Base-by-base conservation (phyloP, 2,113 vertebrate species). In the Chaetodon auriga region DNA sequence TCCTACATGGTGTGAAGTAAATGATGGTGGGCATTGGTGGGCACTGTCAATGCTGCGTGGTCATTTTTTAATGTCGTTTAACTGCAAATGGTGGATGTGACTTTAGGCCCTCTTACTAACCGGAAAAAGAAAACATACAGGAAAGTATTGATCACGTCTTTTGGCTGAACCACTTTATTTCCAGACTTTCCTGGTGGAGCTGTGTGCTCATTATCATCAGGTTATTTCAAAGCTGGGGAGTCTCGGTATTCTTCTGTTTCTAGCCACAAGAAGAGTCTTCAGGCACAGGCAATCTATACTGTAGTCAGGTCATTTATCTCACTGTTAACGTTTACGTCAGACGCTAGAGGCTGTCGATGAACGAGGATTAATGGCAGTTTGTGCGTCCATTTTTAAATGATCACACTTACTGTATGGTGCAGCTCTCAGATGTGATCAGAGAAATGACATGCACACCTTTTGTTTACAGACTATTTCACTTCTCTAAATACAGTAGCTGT, bases 221-320 rank as follows among this genome's bases (percentile, higher is more conserved):
- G 30, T 72, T 46, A 25, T 78, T 81, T 86, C 15, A 76, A 48
- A 36, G 19, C n/a, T 57, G 68, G 68, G 41, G 38, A 64, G 60
- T 69, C 54, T 76, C 68, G 54, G 76, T 68, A 11, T 63, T 61
- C 72, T 55, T 72, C 61, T 75, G 78, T 83, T 69, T 84, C 4
- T 61, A 41, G 78, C 78, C 82, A 75, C 69, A 74, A 8, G 19
- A 69, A n/a, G 70, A 30, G 64, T 68, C 83, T 78, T 84, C 38
- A 83, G 66, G 35, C 69, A 48, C 53, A 75, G 62, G 5, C 43
- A 38, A 76, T 89, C 85, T 81, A 85, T 90, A 63, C 57, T 71
- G 75, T 7, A n/a, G 41, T 55, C 58, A 46, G 85, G 68, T 75
- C 71, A 66, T 6, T 55, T 61, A 51, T 60, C 36, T 30, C 63